A percentile compares a stretch with the other conserved stretches of the same genome.
phyloP scores from a whole-genome alignment of 2,888 invertebrate species.

The Drosophila maculinotata region DNA sequence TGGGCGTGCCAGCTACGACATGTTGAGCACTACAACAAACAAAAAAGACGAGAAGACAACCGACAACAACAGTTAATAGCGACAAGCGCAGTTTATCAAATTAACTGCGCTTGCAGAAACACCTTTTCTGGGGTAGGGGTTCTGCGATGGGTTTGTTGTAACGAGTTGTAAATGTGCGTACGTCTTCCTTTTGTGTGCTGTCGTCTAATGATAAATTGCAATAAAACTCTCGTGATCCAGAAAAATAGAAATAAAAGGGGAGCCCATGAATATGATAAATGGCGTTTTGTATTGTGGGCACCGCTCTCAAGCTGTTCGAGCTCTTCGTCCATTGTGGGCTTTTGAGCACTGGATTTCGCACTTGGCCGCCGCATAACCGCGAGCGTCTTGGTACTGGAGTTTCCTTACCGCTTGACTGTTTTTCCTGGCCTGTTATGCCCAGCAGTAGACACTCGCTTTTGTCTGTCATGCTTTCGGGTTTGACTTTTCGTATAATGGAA shows the following conservation, averaged over 20 bases:
- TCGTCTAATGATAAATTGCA: conserved; percentile 83
- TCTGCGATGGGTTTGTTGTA: conserved; percentile 35
- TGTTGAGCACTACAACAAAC: conserved; percentile 54
- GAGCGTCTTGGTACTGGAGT: conserved; percentile 48
- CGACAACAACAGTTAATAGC: conserved; percentile 72
- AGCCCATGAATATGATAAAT: conserved; percentile 81
- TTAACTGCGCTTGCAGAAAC: conserved; percentile 51
- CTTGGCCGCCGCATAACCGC: conserved; percentile 67
- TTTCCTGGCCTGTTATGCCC: conserved; percentile 22
- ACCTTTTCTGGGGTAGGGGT: conserved; percentile 27
- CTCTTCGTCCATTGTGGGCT: conserved; percentile 41
- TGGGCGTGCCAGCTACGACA: conserved; percentile 47
- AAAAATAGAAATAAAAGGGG: conserved; percentile 42
- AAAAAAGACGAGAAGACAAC: conserved; percentile 36
- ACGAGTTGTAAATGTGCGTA: conserved; percentile 65
- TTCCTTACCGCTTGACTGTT: conserved; percentile 41
- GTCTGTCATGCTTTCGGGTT: conserved; percentile 43
- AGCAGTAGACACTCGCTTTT: conserved; percentile 32
- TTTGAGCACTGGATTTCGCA: conserved; percentile 60
- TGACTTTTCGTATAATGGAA: conserved; percentile 75
- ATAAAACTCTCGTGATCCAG: conserved; percentile 83
- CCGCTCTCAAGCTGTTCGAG: conserved; percentile 15
- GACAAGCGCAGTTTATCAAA: conserved; percentile 77
- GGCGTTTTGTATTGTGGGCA: conserved; percentile 75
- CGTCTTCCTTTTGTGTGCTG: conserved; percentile 32